Conservation (phyloP, 2,797 vertebrate species). For the Anguilla megastoma region DNA sequence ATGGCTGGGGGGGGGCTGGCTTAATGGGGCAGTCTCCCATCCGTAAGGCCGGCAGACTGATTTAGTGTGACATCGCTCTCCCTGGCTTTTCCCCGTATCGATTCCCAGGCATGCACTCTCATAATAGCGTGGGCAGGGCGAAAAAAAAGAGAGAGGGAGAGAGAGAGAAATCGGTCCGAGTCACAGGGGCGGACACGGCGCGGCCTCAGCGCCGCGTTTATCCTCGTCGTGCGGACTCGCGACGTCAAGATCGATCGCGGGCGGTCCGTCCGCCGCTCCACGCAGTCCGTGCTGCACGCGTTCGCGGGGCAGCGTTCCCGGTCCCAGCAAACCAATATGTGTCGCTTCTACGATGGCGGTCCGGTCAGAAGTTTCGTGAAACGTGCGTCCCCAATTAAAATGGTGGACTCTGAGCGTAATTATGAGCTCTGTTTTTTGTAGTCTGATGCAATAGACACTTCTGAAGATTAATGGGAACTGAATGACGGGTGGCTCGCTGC, state of each 20-base stretch:
- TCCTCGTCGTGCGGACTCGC: not conserved
- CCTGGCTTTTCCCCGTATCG: constrained; percentile 65
- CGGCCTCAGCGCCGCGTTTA: not conserved
- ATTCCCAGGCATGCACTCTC: constrained; percentile 62
- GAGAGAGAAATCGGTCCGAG: constrained; percentile 45
- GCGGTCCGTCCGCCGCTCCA: not conserved
- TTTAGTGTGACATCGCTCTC: constrained; percentile 60
- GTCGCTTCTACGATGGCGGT: not conserved
- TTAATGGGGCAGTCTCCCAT: constrained; percentile 57
- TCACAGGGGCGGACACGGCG: constrained; percentile 33
- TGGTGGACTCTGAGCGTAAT: not conserved
- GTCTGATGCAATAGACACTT: not conserved
- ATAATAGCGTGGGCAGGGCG: constrained; percentile 64
- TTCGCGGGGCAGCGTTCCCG: not conserved
- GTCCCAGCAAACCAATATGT: not conserved
- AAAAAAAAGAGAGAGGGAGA: constrained; percentile 52
- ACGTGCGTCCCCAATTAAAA: not conserved
- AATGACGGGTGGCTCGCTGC: not conserved
- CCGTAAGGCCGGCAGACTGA: constrained; percentile 56
- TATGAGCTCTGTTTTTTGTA: not conserved
- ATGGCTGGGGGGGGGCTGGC: constrained; percentile 48
- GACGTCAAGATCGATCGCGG: not conserved
- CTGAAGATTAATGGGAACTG: not conserved
- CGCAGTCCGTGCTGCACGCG: not conserved
- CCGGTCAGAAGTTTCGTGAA: not conserved